Evolutionary conservation across 2,113 vertebrate species (phyloP), one percentile per base, ranked within the genome.

Genomic region (Amia ocellicauda): DNA sequence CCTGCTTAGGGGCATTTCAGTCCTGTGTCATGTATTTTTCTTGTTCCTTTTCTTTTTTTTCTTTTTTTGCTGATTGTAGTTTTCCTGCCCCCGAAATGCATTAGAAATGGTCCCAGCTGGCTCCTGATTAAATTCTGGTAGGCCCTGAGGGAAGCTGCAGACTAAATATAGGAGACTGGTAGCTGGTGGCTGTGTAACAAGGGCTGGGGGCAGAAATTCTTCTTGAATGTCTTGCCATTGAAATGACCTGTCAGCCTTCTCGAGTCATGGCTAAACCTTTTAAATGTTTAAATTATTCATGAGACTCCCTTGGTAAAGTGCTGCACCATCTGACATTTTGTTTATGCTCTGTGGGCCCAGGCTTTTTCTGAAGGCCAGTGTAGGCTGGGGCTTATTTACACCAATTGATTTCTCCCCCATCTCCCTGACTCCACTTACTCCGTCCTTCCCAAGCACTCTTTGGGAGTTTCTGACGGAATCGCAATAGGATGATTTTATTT

Each of bases 241-340:
- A 66, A 53, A 66, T 42, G 64, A 66, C 64, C 57, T 53, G 47
- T 47, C 56, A 26, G 22, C 43, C 55, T 56, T 55, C 41, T 54
- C 43, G 23, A 28, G 55, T 36, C 42, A 28, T 42, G 52, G 43
- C 56, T 41, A 27, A 58, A 31, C 56, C 60, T 59, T 66, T 66
- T 53, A 60, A 52, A 60, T 27, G 28, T 22, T 60, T 66, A 17
- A 66, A 66, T 66, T 60, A 66, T 66, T 59, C 47, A 66, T 59
- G 64, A 60, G 57, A 28, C 49, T 17, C 59, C 56, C 57, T 49
- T 53, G 57, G 47, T 52, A 31, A 13, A 58, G 57, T 53, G 47
- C 55, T 57, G 49, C 14, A 4, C 26, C 14, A 57, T 59, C 47
- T 66, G 36, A 23, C 41, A 24, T 42, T 63, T 52, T 66, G 55